A percentile compares a stretch with the other conserved stretches of the same genome.
phyloP scores from a whole-genome alignment of 1,140 invertebrate genomes.

The Campoletis sonorensis region DNA sequence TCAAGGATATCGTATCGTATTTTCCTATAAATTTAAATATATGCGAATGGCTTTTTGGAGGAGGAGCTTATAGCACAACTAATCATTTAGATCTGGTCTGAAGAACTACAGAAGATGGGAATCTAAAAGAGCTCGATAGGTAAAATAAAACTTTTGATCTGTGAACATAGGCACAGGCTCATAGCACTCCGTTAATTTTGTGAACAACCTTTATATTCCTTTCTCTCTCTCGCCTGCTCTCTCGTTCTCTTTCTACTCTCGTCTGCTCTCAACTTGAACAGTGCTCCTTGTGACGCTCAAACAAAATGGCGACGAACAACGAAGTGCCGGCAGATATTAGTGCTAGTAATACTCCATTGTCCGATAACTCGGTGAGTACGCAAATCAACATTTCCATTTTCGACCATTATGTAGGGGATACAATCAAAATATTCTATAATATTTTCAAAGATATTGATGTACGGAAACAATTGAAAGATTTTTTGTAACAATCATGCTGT shows the following conservation, averaged over 20 bases:
- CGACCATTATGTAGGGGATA: slow-evolving; percentile 16
- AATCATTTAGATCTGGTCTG: too few relatives aligned
- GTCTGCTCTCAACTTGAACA: slow-evolving; percentile 62
- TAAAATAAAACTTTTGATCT: too few relatives aligned
- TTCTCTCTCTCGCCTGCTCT: slow-evolving; percentile 6
- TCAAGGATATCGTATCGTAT: too few relatives aligned
- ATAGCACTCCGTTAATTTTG: too few relatives aligned
- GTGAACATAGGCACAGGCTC: not conserved
- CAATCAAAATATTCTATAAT: not conserved
- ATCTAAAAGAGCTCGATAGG: too few relatives aligned
- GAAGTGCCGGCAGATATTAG: slow-evolving; percentile 72
- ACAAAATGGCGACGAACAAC: slow-evolving; percentile 72
- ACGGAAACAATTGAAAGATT: not conserved
- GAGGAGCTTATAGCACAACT: too few relatives aligned
- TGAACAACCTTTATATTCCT: too few relatives aligned
- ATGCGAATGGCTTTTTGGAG: too few relatives aligned
- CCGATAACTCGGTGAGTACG: slow-evolving; percentile 66
- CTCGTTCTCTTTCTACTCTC: slow-evolving; percentile 18
- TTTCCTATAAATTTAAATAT: too few relatives aligned
- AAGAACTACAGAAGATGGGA: too few relatives aligned
- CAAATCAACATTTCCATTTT: slow-evolving; percentile 7
- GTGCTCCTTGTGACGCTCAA: slow-evolving; percentile 38
- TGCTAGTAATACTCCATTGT: slow-evolving; percentile 60
- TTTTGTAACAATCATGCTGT: not conserved
- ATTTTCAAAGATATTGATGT: not conserved